Conservation (phyloP, 2,113 vertebrate species). For the Perognathus longimembris region DNA sequence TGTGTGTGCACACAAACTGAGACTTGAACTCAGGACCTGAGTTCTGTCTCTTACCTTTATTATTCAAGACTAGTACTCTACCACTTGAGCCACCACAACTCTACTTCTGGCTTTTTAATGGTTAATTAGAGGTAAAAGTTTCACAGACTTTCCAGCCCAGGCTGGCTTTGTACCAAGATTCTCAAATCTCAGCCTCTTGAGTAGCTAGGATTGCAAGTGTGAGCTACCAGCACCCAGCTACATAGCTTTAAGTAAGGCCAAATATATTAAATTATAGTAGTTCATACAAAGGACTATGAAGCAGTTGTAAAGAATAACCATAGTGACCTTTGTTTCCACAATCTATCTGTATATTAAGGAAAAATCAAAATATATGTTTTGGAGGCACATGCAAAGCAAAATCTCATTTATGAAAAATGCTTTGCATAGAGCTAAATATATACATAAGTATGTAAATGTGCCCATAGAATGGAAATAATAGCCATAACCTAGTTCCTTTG, state of each 20-base stretch:
- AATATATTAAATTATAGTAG: background rate
- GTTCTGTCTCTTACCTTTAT: too few relatives aligned
- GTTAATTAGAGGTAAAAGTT: too few relatives aligned
- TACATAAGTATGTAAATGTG: background rate
- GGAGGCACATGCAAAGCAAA: background rate
- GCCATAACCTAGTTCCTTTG: background rate
- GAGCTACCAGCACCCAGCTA: too few relatives aligned
- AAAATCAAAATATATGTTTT: conserved; percentile 18
- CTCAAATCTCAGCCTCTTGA: too few relatives aligned
- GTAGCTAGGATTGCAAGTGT: too few relatives aligned
- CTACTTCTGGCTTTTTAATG: too few relatives aligned
- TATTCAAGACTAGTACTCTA: too few relatives aligned
- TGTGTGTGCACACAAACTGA: too few relatives aligned
- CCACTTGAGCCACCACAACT: too few relatives aligned
- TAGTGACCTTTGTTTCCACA: conserved; percentile 42
- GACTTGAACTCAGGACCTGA: too few relatives aligned
- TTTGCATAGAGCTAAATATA: background rate
- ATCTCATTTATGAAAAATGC: conserved; percentile 4
- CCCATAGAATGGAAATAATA: background rate
- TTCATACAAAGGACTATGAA: background rate
- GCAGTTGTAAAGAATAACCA: background rate
- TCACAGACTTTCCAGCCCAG: too few relatives aligned
- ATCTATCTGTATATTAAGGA: background rate
- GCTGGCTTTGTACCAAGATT: too few relatives aligned
- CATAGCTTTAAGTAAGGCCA: background rate